phyloP scores from a whole-genome alignment of 2,888 invertebrate species.

The Dromius quadrimaculatus region DNA sequence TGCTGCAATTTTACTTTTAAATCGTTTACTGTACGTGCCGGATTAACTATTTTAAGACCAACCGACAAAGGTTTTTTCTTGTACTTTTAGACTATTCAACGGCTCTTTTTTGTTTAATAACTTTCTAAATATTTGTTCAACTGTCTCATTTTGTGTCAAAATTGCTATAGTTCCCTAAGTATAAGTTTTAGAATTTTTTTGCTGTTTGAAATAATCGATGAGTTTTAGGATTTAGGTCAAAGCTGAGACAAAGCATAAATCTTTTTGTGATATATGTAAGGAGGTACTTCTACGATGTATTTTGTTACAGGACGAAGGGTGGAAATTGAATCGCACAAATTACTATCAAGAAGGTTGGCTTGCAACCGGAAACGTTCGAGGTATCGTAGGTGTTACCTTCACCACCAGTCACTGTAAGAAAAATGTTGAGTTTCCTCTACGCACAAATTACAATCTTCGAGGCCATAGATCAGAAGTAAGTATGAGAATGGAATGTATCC shows the following conservation, averaged over 20 bases:
- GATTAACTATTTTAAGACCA: no score
- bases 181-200: no score
- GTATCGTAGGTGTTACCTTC: constrained; percentile 96
- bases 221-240: neutral
- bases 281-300: constrained; percentile 17
- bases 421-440: constrained; percentile 85
- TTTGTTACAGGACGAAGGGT: constrained; percentile 85
- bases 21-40: no score
- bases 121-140: no score
- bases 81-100: no score
- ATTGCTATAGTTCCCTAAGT: no score
- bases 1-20: no score
- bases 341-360: constrained; percentile 99
- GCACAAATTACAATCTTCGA: constrained; percentile 96
- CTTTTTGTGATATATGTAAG: constrained; percentile 20
- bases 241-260: neutral
- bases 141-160: no score
- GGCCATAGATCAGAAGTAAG: constrained; percentile 94
- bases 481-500: no score
- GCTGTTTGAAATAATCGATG: no score
- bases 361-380: constrained; percentile 93
- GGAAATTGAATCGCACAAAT: constrained; percentile 94
- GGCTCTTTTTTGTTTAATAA: no score
- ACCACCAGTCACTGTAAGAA: constrained; percentile 93
- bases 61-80: no score